Base-by-base conservation (phyloP, 2,797 vertebrate species). In the Erpetoichthys calabaricus region DNA sequence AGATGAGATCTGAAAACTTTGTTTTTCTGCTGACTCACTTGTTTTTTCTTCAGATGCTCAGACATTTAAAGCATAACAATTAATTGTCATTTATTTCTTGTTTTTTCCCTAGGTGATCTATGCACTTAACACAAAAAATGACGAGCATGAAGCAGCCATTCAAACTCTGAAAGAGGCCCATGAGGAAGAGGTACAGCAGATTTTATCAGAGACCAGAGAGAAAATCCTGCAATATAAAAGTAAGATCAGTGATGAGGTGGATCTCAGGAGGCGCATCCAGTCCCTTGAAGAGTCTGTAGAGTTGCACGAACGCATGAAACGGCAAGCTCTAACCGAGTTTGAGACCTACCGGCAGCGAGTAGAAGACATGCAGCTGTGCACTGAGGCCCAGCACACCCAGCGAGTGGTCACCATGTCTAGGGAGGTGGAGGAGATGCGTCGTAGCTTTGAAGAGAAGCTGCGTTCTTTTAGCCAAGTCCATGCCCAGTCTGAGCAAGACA, bases 101-200 rank as follows among this genome's bases (percentile, higher is more conserved):
- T 71, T 8, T 5, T 61, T 51, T 71, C 62, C 67, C 8, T 75
- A 98, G 95, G 95, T 99, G 63, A 97, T 99, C 78, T 99, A 99
- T 74, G 92, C 95, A 57, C 85, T 99, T 70, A 99, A 99, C 79
- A 98, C 95, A 25, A 97, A 94, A 78, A 99, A 97, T 58, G 95
- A 99, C 53, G 94, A 99, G 51, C 95, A 99, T 3, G 94, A 98
- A 79, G 92, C 91, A 53, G 91, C 92, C 67, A 89, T 98, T 64
- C 86, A 92, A 74, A 92, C 91, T 8, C 88, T 99, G 75, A 97
- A 91, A 75, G 95, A 99, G 75, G 91, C 91, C 7, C 94, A 99
- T 1, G 93, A 98, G 71, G 94, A 99, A 75, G 95, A 99, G 82
- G 89, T 98, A 70, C 95, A 98, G 59, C 93, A 99, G 80, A 96